A percentile compares a stretch with the other conserved stretches of the same genome.
Conservation (phyloP, 2,113 vertebrate species). For the Albula goreensis region DNA sequence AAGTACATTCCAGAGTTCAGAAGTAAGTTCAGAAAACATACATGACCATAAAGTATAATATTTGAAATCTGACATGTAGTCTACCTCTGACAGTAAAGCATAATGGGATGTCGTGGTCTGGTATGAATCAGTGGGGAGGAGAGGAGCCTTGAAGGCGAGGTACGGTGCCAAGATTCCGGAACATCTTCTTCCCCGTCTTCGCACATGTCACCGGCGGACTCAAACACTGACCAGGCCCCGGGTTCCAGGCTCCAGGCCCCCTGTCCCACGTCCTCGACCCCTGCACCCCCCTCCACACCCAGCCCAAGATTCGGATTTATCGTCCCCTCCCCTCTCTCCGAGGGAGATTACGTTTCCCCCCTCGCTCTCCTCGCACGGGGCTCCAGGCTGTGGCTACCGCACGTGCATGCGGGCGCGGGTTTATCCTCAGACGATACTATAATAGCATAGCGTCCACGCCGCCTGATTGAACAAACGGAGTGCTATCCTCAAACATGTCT, state of each 20-base stretch:
- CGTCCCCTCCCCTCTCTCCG: no score
- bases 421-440: not conserved
- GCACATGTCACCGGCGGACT: not conserved
- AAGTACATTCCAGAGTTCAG: not conserved
- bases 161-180: conserved; percentile 43
- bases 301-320: no score
- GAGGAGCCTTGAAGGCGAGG: conserved; percentile 39
- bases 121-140: conserved; percentile 41
- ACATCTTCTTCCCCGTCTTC: conserved; percentile 20
- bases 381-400: not conserved
- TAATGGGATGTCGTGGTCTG: conserved; percentile 44
- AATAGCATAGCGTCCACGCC: not conserved
- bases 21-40: not conserved
- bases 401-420: not conserved
- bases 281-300: not conserved
- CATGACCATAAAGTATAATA: not conserved
- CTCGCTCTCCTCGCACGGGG: no score
- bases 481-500: not conserved
- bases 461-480: not conserved
- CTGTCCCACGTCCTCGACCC: not conserved
- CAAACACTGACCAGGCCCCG: conserved; percentile 1
- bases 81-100: conserved; percentile 31
- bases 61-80: conserved; percentile 11
- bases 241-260: not conserved
- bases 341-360: not conserved